Evolutionary conservation across 1,140 invertebrate genomes (phyloP).

Genomic region (Cephus cinctus): DNA sequence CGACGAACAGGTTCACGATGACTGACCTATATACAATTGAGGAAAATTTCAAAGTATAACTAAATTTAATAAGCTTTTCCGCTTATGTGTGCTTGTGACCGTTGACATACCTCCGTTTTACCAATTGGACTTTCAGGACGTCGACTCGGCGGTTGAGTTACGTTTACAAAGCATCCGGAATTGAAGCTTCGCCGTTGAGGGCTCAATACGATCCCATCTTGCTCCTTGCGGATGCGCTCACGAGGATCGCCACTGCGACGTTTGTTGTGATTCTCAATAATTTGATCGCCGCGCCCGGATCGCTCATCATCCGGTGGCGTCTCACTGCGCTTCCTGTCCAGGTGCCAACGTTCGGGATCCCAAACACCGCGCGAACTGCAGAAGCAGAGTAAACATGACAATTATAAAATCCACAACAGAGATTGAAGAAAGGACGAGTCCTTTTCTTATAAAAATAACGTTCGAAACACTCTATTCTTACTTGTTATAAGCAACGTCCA

Average conservation of each 20-base stretch:
- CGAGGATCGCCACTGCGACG: constrained; percentile 71
- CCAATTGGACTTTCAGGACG: constrained; percentile 58
- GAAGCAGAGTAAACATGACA: constrained; percentile 12
- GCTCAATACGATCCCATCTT: constrained; percentile 78
- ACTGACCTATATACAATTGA: constrained; percentile 34
- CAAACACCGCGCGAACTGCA: constrained; percentile 59
- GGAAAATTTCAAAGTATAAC: too few relatives aligned
- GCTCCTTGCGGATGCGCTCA: constrained; percentile 78
- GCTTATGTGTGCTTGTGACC: neutral
- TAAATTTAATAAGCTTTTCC: neutral
- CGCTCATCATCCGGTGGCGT: constrained; percentile 62
- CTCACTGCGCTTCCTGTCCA: constrained; percentile 59
- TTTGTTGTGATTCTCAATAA: constrained; percentile 40
- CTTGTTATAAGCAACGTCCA: constrained; percentile 61
- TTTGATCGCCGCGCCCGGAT: constrained; percentile 46
- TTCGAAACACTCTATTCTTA: constrained; percentile 25
- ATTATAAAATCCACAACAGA: constrained; percentile 11
- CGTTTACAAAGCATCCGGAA: constrained; percentile 73
- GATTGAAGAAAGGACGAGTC: neutral
- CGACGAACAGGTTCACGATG: constrained; percentile 60
- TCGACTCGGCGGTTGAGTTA: constrained; percentile 50
- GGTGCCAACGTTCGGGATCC: constrained; percentile 65
- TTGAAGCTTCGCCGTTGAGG: constrained; percentile 82
- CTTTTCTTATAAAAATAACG: constrained; percentile 7
- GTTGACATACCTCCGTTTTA: constrained; percentile 44